Evolutionary conservation across 2,113 vertebrate species (phyloP).

Genomic region (Nesospiza acunhae): DNA sequence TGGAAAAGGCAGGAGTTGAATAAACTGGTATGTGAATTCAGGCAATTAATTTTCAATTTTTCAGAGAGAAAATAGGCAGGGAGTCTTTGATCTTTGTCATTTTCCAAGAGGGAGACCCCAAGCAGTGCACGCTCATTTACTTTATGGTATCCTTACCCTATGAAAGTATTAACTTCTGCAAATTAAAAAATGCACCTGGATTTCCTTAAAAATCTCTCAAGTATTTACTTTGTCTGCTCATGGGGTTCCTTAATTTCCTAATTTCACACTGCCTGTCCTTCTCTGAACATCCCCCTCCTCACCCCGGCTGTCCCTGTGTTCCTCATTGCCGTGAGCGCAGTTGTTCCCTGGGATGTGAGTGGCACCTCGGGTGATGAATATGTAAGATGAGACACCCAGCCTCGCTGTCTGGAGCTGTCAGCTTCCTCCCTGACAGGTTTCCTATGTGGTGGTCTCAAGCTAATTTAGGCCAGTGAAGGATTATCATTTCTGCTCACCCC

Average conservation of each 20-base stretch:
- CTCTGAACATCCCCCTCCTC: background rate
- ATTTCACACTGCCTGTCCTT: background rate
- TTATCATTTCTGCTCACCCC: conserved; percentile 29
- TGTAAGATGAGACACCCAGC: conserved; percentile 40
- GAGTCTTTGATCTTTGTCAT: conserved; percentile 54
- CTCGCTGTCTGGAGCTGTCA: background rate
- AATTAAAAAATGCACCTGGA: conserved; percentile 4
- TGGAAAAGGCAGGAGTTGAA: conserved; percentile 33
- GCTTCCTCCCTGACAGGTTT: conserved; percentile 7
- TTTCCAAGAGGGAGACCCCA: conserved; percentile 26
- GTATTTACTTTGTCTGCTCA: background rate
- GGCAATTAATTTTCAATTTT: conserved; percentile 67
- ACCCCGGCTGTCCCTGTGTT: background rate
- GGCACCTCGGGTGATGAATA: background rate
- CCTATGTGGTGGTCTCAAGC: background rate
- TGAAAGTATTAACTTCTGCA: background rate
- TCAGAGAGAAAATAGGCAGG: conserved; percentile 39
- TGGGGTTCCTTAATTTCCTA: conserved; percentile 15
- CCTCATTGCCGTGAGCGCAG: background rate
- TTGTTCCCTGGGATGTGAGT: background rate
- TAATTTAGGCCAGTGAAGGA: conserved; percentile 54
- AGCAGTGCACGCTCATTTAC: conserved; percentile 21
- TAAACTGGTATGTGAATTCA: conserved; percentile 40
- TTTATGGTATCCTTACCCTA: conserved; percentile 11
- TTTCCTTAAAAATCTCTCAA: conserved; percentile 28